Evolutionary conservation across 2,113 vertebrate genomes (phyloP).

Genomic region (Poecile atricapillus): DNA sequence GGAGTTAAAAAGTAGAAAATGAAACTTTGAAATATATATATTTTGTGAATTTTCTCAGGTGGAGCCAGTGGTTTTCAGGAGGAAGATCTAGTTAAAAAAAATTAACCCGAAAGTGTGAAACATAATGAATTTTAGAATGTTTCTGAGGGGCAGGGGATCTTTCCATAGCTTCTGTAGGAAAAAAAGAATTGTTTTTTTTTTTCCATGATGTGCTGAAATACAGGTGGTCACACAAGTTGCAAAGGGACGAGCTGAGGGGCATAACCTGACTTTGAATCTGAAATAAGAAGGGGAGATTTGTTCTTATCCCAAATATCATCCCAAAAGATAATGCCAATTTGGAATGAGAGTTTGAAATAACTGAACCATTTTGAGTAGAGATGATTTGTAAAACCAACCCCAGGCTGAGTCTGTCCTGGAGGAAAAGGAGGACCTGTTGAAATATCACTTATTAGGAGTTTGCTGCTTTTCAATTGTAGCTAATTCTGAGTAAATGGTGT

Average conservation of each 20-base stretch:
- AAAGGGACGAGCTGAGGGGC: background rate
- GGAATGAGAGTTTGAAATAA: background rate
- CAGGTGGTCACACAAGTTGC: background rate
- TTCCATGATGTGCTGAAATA: background rate
- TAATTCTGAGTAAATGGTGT: background rate
- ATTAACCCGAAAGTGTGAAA: background rate
- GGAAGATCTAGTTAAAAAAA: background rate
- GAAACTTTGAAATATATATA: background rate
- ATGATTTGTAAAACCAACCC: background rate
- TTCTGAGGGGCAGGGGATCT: background rate
- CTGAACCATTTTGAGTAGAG: background rate
- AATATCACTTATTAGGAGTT: background rate
- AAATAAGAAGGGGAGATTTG: background rate
- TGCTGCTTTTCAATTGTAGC: background rate
- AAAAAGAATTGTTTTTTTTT: background rate
- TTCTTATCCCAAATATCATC: background rate
- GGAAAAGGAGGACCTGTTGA: background rate
- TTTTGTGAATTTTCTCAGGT: background rate
- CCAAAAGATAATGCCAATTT: accelerated
- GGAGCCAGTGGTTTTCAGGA: background rate
- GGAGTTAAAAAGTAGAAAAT: background rate
- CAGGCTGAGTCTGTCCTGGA: background rate
- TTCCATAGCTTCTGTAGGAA: background rate
- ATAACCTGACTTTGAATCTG: background rate
- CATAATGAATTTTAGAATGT: background rate